Conservation (phyloP, 2,888 invertebrate species). For the Crioceris asparagi region DNA sequence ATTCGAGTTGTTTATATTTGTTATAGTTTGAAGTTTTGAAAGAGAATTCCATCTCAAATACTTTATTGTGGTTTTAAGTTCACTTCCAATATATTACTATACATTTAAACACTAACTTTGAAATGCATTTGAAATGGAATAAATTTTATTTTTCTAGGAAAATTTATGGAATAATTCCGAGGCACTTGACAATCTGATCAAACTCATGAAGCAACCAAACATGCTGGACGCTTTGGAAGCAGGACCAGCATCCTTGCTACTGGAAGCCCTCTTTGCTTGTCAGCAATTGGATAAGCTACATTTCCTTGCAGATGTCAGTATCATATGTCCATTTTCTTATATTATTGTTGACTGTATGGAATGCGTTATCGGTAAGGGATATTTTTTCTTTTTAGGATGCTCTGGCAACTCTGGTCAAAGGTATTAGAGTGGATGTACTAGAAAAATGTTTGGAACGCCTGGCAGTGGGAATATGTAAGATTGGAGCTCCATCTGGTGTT, state of each 20-base stretch:
- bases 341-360: too few species aligned
- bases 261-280: slow-evolving; percentile 24
- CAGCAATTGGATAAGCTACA: slow-evolving; percentile 22
- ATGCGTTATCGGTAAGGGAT: too few species aligned
- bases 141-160: slow-evolving; percentile 13
- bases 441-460: slow-evolving; percentile 36
- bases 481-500: slow-evolving; percentile 41
- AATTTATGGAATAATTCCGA: slow-evolving; percentile 22
- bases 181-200: slow-evolving; percentile 21
- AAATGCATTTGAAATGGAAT: background rate
- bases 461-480: slow-evolving; percentile 37
- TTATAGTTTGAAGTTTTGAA: too few species aligned
- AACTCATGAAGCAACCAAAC: slow-evolving; percentile 22
- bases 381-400: slow-evolving; percentile 27
- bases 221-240: slow-evolving; percentile 22
- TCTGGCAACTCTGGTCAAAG: slow-evolving; percentile 26
- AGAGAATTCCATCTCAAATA: too few species aligned
- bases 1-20: too few species aligned
- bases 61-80: too few species aligned
- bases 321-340: background rate
- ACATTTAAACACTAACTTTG: too few species aligned
- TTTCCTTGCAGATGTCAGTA: slow-evolving; percentile 22
- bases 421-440: slow-evolving; percentile 30
- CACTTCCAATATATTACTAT: too few species aligned
- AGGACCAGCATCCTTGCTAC: slow-evolving; percentile 22